Evolutionary conservation across 2,888 invertebrate genomes (phyloP), one percentile per base, ranked within the genome.

Genomic region (Apodemia hepburni): DNA sequence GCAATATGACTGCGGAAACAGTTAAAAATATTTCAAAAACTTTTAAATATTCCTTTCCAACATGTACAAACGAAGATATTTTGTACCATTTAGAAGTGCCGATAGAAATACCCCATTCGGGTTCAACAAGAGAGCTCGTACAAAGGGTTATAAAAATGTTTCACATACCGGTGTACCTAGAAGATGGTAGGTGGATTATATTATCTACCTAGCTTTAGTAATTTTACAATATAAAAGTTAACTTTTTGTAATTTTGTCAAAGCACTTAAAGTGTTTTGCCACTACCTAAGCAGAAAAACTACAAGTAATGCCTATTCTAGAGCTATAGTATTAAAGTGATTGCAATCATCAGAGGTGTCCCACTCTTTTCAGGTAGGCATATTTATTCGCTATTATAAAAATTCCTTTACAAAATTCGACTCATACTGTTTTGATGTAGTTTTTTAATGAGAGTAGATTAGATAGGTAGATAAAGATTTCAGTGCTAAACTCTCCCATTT

Each of bases 131-230:
- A 61, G 96, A 96, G 80, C 87, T 95, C 3, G 92, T 93, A 15
- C 94, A 95, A 69, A 85, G 95, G 65, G 89, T 95, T 51, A 90
- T 95, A 70, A 90, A 92, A 59, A 94, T 94, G 72, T 95, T 95
- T 73, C 94, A 94, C 73, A 85, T 96, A 60, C 96, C 96, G 0
- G 93, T 94, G 65, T 95, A 94, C 75, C 84, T 95, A 61, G 94
- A 95, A 79, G 91, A 93, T 68, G 94, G 95, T 94, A 81, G 72
- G 62, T 54, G 27, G 35, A 29, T 54, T 47, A 12, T 12, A 45
- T 7, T 45, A n/a, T 45, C 15, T 15, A 42, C 42, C 0, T 42
- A 42, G 38, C 11, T 5, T 42, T 8, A 5, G 15, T 38, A 38
- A 12, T 9, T 11, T 38, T 38, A 3, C 6, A 5, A 42, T n/a